A percentile compares a stretch with the other conserved stretches of the same genome.
Conservation (phyloP, 2,888 invertebrate genomes). For the Pammene aurita region DNA sequence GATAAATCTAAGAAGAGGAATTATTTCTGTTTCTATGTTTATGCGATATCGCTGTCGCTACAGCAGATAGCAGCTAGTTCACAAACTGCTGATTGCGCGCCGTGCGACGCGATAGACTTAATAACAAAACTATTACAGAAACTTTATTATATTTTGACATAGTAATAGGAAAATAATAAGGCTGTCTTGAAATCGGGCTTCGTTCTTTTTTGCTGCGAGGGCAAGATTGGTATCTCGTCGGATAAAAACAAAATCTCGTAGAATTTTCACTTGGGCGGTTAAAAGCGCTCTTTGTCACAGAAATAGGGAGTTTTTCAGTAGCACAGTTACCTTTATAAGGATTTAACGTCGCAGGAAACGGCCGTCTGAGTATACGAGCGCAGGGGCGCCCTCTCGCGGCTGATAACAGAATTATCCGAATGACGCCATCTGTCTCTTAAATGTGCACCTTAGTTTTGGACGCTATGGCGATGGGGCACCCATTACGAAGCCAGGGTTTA, state of each 20-base stretch:
- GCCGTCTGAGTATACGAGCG: conserved; percentile 78
- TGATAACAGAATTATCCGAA: conserved; percentile 87
- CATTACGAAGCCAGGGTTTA: conserved; percentile 28
- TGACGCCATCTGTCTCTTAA: conserved; percentile 86
- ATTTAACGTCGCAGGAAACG: conserved; percentile 78
- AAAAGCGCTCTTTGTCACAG: conserved; percentile 73
- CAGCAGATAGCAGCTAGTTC: conserved; percentile 71
- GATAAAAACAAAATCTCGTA: conserved; percentile 65
- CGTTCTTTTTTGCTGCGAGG: conserved; percentile 55
- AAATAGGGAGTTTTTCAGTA: conserved; percentile 78
- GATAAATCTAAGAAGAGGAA: conserved; percentile 80
- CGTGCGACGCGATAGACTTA: conserved; percentile 48
- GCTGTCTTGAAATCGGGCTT: conserved; percentile 54
- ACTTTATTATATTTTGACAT: conserved; percentile 47
- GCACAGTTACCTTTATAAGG: conserved; percentile 80
- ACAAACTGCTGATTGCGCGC: conserved; percentile 71
- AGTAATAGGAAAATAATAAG: conserved; percentile 59
- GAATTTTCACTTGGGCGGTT: conserved; percentile 72
- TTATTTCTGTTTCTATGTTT: conserved; percentile 75
- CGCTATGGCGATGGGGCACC: conserved; percentile 45
- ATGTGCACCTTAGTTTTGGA: conserved; percentile 82
- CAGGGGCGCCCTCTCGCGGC: conserved; percentile 77
- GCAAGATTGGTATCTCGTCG: conserved; percentile 56
- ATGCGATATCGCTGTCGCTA: conserved; percentile 70
- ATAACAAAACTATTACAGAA: conserved; percentile 42